Evolutionary conservation across 2,797 vertebrate genomes (phyloP).

Genomic region (Bradypodion pumilum): DNA sequence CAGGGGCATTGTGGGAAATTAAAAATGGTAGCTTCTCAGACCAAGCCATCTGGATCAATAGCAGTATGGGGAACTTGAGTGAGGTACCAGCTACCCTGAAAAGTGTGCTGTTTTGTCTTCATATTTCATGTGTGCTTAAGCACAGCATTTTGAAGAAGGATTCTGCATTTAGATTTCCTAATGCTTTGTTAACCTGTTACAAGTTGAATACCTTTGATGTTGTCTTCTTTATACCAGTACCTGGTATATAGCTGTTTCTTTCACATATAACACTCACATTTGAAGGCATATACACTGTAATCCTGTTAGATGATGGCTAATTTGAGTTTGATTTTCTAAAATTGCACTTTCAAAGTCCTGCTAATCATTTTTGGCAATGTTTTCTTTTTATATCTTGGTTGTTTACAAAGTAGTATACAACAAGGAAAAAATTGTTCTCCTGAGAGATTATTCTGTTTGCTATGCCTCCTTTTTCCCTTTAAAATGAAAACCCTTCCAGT

Average conservation of each 20-base stretch:
- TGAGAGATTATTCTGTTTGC: conserved; percentile 12
- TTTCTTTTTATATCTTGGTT: conserved; percentile 36
- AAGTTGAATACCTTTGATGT: conserved; percentile 57
- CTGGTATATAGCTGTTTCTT: conserved; percentile 38
- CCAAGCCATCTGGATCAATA: neutral
- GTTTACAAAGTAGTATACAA: conserved; percentile 29
- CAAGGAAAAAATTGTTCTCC: conserved; percentile 36
- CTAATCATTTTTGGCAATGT: conserved; percentile 50
- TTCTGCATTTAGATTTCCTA: conserved; percentile 54
- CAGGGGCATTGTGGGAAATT: neutral
- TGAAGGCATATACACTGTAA: conserved; percentile 49
- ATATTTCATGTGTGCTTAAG: conserved; percentile 46
- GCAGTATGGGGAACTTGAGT: neutral
- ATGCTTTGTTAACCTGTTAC: conserved; percentile 45
- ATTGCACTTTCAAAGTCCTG: conserved; percentile 59
- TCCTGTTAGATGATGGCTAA: conserved; percentile 46
- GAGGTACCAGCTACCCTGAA: conserved; percentile 37
- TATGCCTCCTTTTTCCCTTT: neutral
- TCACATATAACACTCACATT: conserved; percentile 54
- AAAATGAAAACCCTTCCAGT: conserved; percentile 9
- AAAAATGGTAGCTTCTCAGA: neutral
- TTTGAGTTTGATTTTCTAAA: conserved; percentile 55
- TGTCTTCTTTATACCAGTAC: conserved; percentile 34
- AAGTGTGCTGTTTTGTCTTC: conserved; percentile 37
- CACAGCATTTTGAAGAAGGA: conserved; percentile 18